Evolutionary conservation across 2,113 vertebrate genomes (phyloP).

Genomic region (Pluvianellus socialis): DNA sequence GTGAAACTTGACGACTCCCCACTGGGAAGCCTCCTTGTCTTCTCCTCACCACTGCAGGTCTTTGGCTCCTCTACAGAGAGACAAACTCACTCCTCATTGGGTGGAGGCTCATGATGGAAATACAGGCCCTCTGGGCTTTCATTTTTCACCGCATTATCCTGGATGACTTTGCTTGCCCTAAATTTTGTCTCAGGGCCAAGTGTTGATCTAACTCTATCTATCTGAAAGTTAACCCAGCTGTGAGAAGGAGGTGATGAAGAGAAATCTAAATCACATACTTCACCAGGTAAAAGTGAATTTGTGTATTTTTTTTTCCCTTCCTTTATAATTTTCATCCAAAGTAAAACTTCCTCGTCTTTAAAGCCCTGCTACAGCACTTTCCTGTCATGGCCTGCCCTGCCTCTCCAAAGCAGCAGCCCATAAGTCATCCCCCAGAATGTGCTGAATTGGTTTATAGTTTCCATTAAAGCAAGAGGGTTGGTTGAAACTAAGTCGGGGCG

Average conservation of each 20-base stretch:
- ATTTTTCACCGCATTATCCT: background rate
- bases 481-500: background rate
- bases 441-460: constrained; percentile 19
- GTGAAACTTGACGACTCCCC: accelerated
- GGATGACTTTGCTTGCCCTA: background rate
- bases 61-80: background rate
- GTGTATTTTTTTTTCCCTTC: background rate
- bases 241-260: background rate
- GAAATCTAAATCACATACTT: background rate
- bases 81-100: background rate
- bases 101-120: background rate
- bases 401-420: constrained; percentile 39
- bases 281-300: background rate
- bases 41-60: background rate
- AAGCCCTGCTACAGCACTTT: background rate
- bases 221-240: background rate
- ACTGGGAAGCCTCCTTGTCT: background rate
- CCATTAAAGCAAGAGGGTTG: constrained; percentile 2
- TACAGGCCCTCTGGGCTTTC: background rate
- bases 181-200: background rate
- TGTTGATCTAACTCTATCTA: background rate
- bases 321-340: constrained; percentile 24
- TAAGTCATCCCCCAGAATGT: constrained; percentile 50
- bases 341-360: constrained; percentile 10
- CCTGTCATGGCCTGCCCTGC: constrained; percentile 71